Percentiles rank a stretch among this genome's conserved stretches.
Evolutionary conservation across 2,888 invertebrate species (phyloP).

Genomic region (Papilio demoleus): DNA sequence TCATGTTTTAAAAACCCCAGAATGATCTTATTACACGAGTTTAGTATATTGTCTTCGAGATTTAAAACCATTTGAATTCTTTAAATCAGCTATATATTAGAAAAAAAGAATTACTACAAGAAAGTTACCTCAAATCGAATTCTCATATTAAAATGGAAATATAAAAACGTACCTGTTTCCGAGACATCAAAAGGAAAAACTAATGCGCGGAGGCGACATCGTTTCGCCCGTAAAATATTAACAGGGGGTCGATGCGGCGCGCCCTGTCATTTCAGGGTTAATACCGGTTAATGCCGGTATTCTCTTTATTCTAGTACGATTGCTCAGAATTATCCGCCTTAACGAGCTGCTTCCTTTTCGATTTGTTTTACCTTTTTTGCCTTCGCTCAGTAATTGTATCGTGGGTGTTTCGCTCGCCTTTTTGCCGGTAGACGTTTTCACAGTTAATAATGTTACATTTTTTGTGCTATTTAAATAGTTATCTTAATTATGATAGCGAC

Average conservation of each 20-base stretch:
- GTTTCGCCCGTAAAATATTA: constrained; percentile 77
- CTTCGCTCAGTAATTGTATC: constrained; percentile 37
- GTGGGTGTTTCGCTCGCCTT: constrained; percentile 33
- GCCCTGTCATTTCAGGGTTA: constrained; percentile 75
- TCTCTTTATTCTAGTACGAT: constrained; percentile 63
- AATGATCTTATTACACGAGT: too few relatives aligned
- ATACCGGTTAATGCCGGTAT: constrained; percentile 67
- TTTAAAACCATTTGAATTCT: neutral
- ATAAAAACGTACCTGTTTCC: constrained; percentile 72
- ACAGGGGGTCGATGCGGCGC: constrained; percentile 63
- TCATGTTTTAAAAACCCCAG: too few relatives aligned
- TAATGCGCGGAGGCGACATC: constrained; percentile 72
- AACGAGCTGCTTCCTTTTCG: constrained; percentile 51
- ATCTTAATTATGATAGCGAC: neutral
- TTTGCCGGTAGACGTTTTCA: constrained; percentile 30
- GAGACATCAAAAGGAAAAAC: constrained; percentile 80
- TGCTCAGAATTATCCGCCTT: constrained; percentile 65
- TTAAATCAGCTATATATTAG: neutral
- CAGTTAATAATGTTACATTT: constrained; percentile 29
- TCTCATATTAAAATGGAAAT: constrained; percentile 59
- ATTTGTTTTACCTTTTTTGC: constrained; percentile 41
- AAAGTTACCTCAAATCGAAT: constrained; percentile 48
- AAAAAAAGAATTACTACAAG: constrained; percentile 40
- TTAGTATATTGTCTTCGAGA: neutral
- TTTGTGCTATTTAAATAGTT: constrained; percentile 17